A percentile compares a stretch with the other conserved stretches of the same genome.
Evolutionary conservation across 2,113 vertebrate genomes (phyloP).

Genomic region (Cheilinus undulatus): DNA sequence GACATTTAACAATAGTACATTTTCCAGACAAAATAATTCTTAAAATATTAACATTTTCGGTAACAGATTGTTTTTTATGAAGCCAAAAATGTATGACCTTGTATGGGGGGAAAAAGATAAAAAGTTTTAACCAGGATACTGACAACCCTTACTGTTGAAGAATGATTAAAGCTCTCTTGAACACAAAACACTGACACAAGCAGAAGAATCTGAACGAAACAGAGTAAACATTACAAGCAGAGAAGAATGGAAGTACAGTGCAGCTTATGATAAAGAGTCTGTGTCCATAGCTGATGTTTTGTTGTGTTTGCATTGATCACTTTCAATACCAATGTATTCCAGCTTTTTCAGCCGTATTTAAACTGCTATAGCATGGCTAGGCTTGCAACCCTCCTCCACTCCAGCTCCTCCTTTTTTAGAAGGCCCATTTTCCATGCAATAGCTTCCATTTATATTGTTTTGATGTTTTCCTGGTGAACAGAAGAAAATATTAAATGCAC

Average conservation of each 20-base stretch:
- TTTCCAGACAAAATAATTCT: constrained; percentile 68
- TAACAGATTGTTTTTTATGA: constrained; percentile 56
- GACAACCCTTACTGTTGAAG: constrained; percentile 40
- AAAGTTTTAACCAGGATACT: constrained; percentile 30
- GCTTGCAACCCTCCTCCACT: too few relatives aligned
- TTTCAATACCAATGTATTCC: too few relatives aligned
- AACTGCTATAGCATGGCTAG: too few relatives aligned
- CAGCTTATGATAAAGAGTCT: too few relatives aligned
- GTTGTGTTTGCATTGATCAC: too few relatives aligned
- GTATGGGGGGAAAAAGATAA: constrained; percentile 1
- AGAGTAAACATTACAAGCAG: constrained; percentile 45
- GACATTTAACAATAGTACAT: constrained; percentile 59
- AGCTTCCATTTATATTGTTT: too few relatives aligned
- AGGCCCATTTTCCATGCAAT: too few relatives aligned
- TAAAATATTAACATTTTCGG: constrained; percentile 58
- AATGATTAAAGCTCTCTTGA: constrained; percentile 44
- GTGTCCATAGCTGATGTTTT: too few relatives aligned
- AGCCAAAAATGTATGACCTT: constrained; percentile 42
- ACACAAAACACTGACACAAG: constrained; percentile 57
- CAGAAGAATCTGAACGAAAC: constrained; percentile 31
- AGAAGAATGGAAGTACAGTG: constrained; percentile 56
- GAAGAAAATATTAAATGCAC: too few relatives aligned
- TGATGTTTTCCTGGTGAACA: too few relatives aligned
- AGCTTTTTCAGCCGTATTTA: too few relatives aligned
- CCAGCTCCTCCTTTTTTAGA: too few relatives aligned